Evolutionary conservation across 2,113 vertebrate species (phyloP).

Genomic region (Martes martes): DNA sequence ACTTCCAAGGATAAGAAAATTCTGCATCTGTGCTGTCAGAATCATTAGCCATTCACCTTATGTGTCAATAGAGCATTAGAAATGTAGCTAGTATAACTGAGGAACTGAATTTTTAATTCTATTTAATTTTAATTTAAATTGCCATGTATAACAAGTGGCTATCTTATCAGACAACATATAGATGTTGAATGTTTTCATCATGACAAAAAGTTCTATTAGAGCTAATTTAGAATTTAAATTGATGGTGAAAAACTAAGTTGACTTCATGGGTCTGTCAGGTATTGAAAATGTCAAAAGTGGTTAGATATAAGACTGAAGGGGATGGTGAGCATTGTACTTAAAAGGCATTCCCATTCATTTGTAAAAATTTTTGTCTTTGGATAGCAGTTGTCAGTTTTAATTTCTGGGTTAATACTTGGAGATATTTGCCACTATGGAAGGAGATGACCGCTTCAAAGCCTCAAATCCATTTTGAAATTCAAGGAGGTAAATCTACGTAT

Average conservation of each 20-base stretch:
- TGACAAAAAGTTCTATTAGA: neutral
- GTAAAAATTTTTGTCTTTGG: neutral
- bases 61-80: neutral
- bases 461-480: neutral
- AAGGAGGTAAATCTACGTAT: neutral
- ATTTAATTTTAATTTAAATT: neutral
- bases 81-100: neutral
- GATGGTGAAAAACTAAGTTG: neutral
- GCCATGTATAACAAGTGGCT: neutral
- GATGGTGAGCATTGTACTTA: neutral
- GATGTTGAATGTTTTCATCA: neutral
- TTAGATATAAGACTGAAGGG: neutral
- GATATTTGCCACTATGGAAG: neutral
- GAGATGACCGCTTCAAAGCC: neutral
- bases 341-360: neutral
- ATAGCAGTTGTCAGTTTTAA: neutral
- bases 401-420: neutral
- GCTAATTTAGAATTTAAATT: neutral
- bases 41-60: neutral
- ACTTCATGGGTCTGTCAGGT: neutral
- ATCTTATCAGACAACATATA: neutral
- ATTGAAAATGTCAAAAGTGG: neutral
- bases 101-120: neutral
- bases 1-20: neutral
- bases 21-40: neutral